phyloP scores from a whole-genome alignment of 92 coral and sea anemone species.

The Zoanthus sansibaricus region DNA sequence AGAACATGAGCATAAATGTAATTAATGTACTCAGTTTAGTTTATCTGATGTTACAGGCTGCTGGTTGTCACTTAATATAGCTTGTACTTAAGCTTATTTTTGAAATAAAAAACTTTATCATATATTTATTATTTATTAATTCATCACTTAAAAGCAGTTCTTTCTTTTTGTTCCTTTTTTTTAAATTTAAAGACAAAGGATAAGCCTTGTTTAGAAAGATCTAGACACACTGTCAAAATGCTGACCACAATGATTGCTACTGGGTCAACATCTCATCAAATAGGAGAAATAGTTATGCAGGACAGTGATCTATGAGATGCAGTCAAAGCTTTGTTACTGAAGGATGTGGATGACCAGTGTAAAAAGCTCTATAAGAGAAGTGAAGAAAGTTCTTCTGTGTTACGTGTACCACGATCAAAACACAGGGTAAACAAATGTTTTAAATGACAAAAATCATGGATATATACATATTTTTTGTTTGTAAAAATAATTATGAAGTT shows the following conservation, averaged over 20 bases:
- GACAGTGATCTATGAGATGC: slow-evolving; percentile 21
- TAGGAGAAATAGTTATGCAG: slow-evolving; percentile 37
- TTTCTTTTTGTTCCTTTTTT: not conserved
- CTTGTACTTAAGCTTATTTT: too few relatives aligned
- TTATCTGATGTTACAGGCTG: too few relatives aligned
- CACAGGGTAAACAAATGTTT: too few relatives aligned
- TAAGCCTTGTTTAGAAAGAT: slow-evolving; percentile 17
- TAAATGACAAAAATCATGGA: not conserved
- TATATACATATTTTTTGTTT: not conserved
- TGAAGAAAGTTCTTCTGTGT: too few relatives aligned
- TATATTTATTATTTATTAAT: too few relatives aligned
- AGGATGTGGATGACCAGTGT: slow-evolving; percentile 50
- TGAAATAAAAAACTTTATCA: too few relatives aligned
- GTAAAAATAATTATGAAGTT: not conserved
- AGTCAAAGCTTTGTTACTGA: slow-evolving; percentile 46
- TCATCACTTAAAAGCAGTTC: too few relatives aligned
- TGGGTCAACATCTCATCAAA: slow-evolving; percentile 24
- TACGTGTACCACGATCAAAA: slow-evolving; percentile 33
- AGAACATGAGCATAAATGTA: too few relatives aligned
- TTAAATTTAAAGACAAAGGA: slow-evolving; percentile 27
- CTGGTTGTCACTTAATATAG: too few relatives aligned
- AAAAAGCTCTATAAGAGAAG: slow-evolving; percentile 48
- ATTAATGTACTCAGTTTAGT: too few relatives aligned
- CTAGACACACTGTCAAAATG: slow-evolving; percentile 19
- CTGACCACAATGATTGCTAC: slow-evolving; percentile 47